These are phyloP conservation scores for Cyclina sinensis DNA, from an alignment of 1,140 invertebrate species.

Conservation along the genomic window DNA sequence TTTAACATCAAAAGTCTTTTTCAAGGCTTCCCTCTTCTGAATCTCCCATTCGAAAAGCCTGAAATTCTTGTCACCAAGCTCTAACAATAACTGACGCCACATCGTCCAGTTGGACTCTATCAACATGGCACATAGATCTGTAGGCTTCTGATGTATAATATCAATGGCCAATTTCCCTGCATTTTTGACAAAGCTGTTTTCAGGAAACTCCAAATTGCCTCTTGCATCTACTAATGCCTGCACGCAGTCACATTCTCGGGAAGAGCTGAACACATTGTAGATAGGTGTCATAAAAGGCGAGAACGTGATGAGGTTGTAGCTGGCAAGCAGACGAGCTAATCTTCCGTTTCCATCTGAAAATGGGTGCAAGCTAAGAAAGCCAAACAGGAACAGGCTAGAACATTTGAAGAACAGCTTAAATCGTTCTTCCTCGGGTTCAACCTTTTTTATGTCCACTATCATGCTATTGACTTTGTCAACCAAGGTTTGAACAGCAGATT, in stretches of 20 bases:
- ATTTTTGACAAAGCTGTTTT: not conserved
- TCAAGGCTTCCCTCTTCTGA: not conserved
- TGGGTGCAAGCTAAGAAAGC: constrained; percentile 15
- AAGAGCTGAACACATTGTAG: constrained; percentile 37
- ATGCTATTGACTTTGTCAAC: constrained; percentile 30
- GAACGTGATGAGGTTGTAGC: constrained; percentile 15
- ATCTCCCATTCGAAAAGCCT: not conserved
- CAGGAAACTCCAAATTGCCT: not conserved
- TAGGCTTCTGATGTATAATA: not conserved
- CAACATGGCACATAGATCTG: constrained; percentile 33
- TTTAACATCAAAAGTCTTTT: not conserved
- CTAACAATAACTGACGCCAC: constrained; percentile 9
- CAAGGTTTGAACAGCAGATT: not conserved
- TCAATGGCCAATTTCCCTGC: not conserved
- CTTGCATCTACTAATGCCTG: constrained; percentile 31
- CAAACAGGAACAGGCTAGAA: constrained; percentile 16
- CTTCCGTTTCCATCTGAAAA: constrained; percentile 52
- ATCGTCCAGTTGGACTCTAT: constrained; percentile 49
- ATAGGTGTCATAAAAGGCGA: constrained; percentile 50
- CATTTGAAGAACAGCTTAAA: constrained; percentile 29
- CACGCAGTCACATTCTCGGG: constrained; percentile 10
- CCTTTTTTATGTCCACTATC: not conserved
- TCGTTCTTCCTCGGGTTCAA: not conserved
- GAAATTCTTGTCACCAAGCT: not conserved
- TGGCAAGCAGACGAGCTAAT: constrained; percentile 15